phyloP scores from a whole-genome alignment of 2,888 invertebrate species.

The Polydrusus pterygomalis region DNA sequence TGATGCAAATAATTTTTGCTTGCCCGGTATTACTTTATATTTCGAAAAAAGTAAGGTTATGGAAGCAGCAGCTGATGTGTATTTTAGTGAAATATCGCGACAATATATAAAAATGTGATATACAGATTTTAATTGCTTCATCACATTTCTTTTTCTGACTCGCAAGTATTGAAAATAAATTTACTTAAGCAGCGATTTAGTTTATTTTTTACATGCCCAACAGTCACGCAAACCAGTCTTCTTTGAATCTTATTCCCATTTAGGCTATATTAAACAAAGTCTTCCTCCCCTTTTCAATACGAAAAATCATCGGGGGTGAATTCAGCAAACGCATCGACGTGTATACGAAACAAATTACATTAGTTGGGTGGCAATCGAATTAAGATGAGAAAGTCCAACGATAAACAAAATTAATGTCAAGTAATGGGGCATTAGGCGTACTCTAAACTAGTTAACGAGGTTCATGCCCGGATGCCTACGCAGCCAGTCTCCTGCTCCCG shows the following conservation, averaged over 20 bases:
- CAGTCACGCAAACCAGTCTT: too few relatives aligned
- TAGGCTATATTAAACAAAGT: background rate
- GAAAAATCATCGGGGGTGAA: conserved; percentile 25
- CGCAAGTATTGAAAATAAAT: too few relatives aligned
- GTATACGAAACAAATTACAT: conserved; percentile 61
- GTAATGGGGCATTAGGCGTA: conserved; percentile 66
- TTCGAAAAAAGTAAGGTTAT: too few relatives aligned
- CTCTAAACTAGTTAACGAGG: conserved; percentile 62
- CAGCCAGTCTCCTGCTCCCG: conserved; percentile 38
- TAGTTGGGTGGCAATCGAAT: conserved; percentile 65
- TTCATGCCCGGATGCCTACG: conserved; percentile 64
- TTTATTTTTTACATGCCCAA: too few relatives aligned
- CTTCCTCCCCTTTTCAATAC: background rate
- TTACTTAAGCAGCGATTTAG: too few relatives aligned
- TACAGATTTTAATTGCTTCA: too few relatives aligned
- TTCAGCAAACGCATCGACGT: conserved; percentile 20
- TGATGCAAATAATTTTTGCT: too few relatives aligned
- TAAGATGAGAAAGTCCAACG: conserved; percentile 63
- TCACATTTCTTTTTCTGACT: too few relatives aligned
- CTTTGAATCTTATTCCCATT: background rate
- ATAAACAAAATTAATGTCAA: conserved; percentile 72
- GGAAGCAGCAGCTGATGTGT: too few relatives aligned
- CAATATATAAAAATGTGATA: too few relatives aligned
- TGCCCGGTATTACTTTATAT: too few relatives aligned
- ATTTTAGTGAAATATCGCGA: background rate